A percentile compares a stretch with the other conserved stretches of the same genome.
Evolutionary conservation across 2,888 invertebrate genomes (phyloP).

Genomic region (Neoaliturus tenellus): DNA sequence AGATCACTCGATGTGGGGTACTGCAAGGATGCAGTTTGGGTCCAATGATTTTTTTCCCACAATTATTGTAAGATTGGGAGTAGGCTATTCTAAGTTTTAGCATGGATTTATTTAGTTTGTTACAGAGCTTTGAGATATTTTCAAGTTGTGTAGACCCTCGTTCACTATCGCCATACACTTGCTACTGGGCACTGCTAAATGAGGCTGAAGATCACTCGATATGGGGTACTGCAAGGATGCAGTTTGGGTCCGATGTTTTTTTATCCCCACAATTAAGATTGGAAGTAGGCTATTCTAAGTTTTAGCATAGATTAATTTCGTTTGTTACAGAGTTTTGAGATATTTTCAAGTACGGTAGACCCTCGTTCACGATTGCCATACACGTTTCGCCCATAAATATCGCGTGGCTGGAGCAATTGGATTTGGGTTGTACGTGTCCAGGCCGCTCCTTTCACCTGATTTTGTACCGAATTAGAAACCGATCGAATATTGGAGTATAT

Average conservation of each 20-base stretch:
- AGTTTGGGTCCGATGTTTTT: neutral
- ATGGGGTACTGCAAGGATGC: neutral
- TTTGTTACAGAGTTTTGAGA: too few relatives aligned
- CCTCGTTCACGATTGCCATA: neutral
- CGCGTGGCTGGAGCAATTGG: conserved; percentile 10
- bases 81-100: too few relatives aligned
- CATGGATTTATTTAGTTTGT: too few relatives aligned
- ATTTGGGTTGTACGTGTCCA: conserved; percentile 37
- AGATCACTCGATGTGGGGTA: neutral
- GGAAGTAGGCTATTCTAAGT: too few relatives aligned
- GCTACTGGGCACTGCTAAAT: neutral
- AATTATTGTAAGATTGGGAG: too few relatives aligned
- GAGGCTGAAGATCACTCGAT: neutral
- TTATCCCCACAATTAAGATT: neutral
- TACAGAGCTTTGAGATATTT: too few relatives aligned
- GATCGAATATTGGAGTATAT: conserved; percentile 19
- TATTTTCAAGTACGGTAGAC: neutral
- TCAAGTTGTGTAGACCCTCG: neutral
- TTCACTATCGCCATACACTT: neutral
- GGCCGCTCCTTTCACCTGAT: conserved; percentile 24
- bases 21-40: neutral
- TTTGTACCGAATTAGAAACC: conserved; percentile 25
- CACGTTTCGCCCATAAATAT: conserved; percentile 21
- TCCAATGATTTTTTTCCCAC: neutral
- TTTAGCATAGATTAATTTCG: too few relatives aligned